Conservation (phyloP, 2,797 vertebrate species). For the Emydoidea blandingii region DNA sequence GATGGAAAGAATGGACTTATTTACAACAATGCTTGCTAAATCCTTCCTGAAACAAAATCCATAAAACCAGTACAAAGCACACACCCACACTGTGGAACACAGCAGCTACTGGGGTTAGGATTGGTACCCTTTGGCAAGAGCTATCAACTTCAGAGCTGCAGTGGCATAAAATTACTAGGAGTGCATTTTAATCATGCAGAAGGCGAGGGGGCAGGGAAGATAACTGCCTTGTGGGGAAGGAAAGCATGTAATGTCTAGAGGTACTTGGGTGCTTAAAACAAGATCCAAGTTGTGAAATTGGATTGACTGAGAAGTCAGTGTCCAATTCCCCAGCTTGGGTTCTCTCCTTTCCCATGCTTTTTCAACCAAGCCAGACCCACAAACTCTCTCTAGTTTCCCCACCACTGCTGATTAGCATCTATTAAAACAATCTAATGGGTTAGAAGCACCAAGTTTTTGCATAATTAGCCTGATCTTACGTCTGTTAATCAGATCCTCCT, state of each 20-base stretch:
- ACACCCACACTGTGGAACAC: neutral
- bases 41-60: constrained; percentile 61
- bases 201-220: neutral
- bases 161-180: neutral
- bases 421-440: neutral
- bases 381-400: neutral
- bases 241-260: neutral
- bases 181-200: neutral
- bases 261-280: neutral
- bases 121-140: too few species aligned
- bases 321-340: neutral
- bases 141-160: neutral
- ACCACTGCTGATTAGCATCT: neutral
- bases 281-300: neutral
- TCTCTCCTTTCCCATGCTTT: neutral
- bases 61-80: neutral
- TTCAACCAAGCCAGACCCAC: neutral
- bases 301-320: neutral
- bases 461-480: neutral
- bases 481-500: neutral
- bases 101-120: neutral
- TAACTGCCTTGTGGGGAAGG: neutral
- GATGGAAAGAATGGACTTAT: constrained; percentile 47
- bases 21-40: constrained; percentile 26
- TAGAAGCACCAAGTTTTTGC: neutral